Evolutionary conservation across 2,113 vertebrate species (phyloP), one percentile per base, ranked within the genome.

Genomic region (Podiceps cristatus): DNA sequence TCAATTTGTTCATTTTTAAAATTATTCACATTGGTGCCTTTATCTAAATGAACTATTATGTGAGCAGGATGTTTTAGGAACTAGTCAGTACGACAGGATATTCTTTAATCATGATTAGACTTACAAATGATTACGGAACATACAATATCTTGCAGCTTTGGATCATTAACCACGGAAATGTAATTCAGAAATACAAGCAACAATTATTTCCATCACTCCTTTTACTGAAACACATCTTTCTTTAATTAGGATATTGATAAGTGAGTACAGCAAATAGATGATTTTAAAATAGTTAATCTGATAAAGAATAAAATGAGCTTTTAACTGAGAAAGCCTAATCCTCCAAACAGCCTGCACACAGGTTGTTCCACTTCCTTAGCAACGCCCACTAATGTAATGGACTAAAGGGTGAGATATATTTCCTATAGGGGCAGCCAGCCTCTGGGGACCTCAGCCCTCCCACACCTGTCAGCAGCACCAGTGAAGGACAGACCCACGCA

Each of bases 161-260:
- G 94, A 77, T 97, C 96, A 97, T 96, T 97, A 98, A 63, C 82
- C 92, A 85, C 72, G 75, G 90, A 97, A 97, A 98, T 95, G 96
- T 97, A 96, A 97, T 96, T 93, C 95, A 37, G 90, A 94, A 96
- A 83, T 95, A 93, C 88, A 96, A 98, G 92, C 60, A 97, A 89
- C 91, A 89, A 97, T 83, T 96, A 86, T 87, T 96, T 75, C 88
- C 19, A 15, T 84, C 95, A 93, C 45, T 91, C 56, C 56, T 94
- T 97, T 96, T 88, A 93, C 68, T 11, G 68, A 97, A 92, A 93
- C 91, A 90, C 31, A 92, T 29, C 33, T 94, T 92, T 63, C 72
- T 97, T 78, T 88, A 93, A 93, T 93, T 67, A 97, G 85, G 94
- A 88, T 92, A 94, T 35, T 93, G 96, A 45, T 63, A 96, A 86